phyloP scores from a whole-genome alignment of 2,113 vertebrate species.

The Monopterus albus region DNA sequence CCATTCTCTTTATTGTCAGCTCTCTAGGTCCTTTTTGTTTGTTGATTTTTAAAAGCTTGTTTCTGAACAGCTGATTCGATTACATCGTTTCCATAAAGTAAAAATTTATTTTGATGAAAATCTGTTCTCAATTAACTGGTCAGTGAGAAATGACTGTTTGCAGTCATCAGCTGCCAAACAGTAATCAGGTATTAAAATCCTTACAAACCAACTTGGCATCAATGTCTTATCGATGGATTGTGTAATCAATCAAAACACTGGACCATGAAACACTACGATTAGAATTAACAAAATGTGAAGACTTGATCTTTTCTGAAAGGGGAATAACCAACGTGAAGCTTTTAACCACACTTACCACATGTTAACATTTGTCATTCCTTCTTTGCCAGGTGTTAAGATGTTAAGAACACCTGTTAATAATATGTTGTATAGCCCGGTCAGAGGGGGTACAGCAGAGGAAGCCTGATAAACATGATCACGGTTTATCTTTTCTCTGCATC shows the following conservation, averaged over 20 bases:
- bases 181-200: not conserved
- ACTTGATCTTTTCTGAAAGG: too few species aligned
- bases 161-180: not conserved
- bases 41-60: too few species aligned
- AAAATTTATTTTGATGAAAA: not conserved
- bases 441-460: too few species aligned
- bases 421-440: too few species aligned
- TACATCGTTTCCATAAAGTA: not conserved
- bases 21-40: constrained; percentile 2
- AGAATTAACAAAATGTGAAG: not conserved
- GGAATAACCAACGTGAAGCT: too few species aligned
- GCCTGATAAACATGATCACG: too few species aligned
- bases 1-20: constrained; percentile 16
- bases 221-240: not conserved
- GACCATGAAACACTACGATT: not conserved
- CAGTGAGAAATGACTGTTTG: not conserved
- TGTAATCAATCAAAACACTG: not conserved
- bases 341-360: too few species aligned
- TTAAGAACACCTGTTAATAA: too few species aligned
- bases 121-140: not conserved
- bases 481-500: too few species aligned
- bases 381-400: too few species aligned
- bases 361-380: too few species aligned
- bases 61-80: not conserved
- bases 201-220: not conserved